These are phyloP conservation scores for Hoplostethus mediterraneus DNA, from an alignment of 2,797 vertebrate species.

Conservation along the genomic window DNA sequence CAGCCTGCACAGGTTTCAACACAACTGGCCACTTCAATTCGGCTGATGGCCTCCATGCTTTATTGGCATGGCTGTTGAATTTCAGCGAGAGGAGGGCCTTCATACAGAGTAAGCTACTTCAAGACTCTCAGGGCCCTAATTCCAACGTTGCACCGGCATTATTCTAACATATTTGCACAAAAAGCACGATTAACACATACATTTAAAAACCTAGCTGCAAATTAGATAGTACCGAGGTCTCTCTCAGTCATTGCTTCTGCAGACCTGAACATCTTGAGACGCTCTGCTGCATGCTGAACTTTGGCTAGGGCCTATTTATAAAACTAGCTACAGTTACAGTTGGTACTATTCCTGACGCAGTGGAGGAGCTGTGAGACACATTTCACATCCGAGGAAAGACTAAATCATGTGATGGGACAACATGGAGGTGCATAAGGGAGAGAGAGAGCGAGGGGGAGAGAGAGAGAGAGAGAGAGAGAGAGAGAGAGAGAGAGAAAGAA, in stretches of 20 bases:
- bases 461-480: not conserved
- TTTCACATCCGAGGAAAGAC: constrained; percentile 60
- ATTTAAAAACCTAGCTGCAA: not conserved
- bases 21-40: not conserved
- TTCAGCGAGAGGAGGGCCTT: not conserved
- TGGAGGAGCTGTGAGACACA: constrained; percentile 62
- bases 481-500: not conserved
- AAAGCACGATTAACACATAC: not conserved
- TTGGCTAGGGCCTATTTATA: constrained; percentile 79
- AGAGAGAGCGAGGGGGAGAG: not conserved
- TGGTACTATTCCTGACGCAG: constrained; percentile 73
- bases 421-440: constrained; percentile 37
- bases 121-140: too few species aligned
- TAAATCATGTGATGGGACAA: constrained; percentile 57
- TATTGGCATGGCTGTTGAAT: not conserved
- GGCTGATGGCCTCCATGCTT: not conserved
- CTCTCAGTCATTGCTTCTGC: constrained; percentile 34
- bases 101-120: too few species aligned
- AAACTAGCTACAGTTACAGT: constrained; percentile 79
- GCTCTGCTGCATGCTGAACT: constrained; percentile 65
- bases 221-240: constrained; percentile 4
- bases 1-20: not conserved
- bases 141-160: not conserved
- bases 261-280: constrained; percentile 61
- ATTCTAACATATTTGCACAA: not conserved